These are phyloP conservation scores for Ciconia nigra DNA, from an alignment of 2,797 vertebrate species.

Conservation along the genomic window DNA sequence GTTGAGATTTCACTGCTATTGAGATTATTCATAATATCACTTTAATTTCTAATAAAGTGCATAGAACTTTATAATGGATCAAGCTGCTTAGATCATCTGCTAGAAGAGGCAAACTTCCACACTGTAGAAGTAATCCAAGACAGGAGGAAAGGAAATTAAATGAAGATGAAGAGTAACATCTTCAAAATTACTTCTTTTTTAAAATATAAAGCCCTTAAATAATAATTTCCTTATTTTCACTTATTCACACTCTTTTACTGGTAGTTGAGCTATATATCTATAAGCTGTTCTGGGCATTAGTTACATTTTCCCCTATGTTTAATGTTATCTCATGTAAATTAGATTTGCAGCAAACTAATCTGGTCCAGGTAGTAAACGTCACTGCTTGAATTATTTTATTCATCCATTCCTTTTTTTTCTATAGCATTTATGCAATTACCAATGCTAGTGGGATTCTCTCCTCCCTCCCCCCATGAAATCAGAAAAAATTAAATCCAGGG, in stretches of 20 bases:
- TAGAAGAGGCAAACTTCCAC: neutral
- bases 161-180: neutral
- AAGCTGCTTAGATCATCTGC: conserved; percentile 4
- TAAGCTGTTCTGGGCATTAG: neutral
- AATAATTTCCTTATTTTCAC: neutral
- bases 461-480: conserved; percentile 57
- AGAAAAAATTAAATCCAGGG: conserved; percentile 63
- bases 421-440: conserved; percentile 57
- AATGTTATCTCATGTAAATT: conserved; percentile 52
- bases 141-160: neutral
- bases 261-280: neutral
- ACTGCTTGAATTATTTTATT: conserved; percentile 59
- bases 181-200: neutral
- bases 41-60: conserved; percentile 45
- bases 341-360: conserved; percentile 53
- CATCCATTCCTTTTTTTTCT: neutral
- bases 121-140: neutral
- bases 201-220: neutral
- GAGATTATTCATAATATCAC: neutral
- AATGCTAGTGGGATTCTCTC: conserved; percentile 26
- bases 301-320: conserved; percentile 4
- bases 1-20: conserved; percentile 15
- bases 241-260: neutral
- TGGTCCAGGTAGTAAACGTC: conserved; percentile 56
- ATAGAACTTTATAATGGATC: conserved; percentile 10